phyloP scores from a whole-genome alignment of 2,888 invertebrate species.

The Callinectes sapidus region DNA sequence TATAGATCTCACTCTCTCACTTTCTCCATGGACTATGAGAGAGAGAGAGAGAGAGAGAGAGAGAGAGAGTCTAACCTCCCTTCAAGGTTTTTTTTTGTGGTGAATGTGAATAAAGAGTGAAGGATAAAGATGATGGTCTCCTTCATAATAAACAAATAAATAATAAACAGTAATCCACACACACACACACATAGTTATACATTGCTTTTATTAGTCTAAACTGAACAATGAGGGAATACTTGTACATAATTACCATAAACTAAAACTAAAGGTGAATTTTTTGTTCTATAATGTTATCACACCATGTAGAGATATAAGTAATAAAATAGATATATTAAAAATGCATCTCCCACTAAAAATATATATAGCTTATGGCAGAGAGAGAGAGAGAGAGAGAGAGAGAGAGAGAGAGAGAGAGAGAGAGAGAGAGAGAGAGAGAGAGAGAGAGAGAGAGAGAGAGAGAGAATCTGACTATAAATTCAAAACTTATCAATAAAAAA shows the following conservation, averaged over 20 bases:
- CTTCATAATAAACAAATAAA: neutral
- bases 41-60: no score
- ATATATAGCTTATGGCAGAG: neutral
- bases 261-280: neutral
- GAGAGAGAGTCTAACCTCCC: no score
- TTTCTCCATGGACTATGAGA: no score
- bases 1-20: no score
- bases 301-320: neutral
- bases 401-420: neutral
- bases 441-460: slow-evolving; percentile 18
- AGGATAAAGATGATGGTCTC: no score
- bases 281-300: neutral
- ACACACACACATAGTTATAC: neutral
- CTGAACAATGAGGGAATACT: neutral
- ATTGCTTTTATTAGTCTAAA: neutral
- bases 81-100: no score
- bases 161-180: neutral
- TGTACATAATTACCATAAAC: neutral
- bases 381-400: neutral
- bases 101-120: no score
- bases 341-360: neutral
- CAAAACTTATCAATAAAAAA: neutral
- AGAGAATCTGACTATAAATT: neutral
- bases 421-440: neutral
- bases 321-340: neutral